phyloP scores from a whole-genome alignment of 2,113 vertebrate genomes.

The Phaetusa simplex region DNA sequence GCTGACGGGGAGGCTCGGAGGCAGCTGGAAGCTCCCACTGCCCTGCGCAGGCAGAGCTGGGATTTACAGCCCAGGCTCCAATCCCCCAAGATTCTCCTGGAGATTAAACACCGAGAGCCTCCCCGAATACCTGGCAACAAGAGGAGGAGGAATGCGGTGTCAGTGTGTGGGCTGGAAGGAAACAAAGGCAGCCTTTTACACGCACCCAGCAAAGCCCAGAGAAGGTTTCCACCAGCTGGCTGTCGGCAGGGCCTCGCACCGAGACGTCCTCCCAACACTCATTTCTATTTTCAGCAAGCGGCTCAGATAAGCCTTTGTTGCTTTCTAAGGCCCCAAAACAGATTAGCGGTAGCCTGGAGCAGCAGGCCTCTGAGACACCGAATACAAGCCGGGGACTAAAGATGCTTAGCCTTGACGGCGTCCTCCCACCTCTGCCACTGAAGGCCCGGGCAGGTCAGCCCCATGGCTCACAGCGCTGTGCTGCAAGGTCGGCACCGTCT shows the following conservation, averaged over 20 bases:
- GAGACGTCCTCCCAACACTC: slow-evolving; percentile 11
- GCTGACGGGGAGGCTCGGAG: rapidly evolving
- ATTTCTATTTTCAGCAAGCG: slow-evolving; percentile 50
- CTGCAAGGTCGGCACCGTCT: rapidly evolving
- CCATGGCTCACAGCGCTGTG: rapidly evolving
- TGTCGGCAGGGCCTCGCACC: slow-evolving; percentile 14
- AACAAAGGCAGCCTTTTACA: slow-evolving; percentile 57
- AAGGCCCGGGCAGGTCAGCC: background rate
- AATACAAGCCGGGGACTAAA: background rate
- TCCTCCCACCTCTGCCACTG: background rate
- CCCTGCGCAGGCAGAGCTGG: background rate
- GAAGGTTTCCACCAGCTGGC: slow-evolving; percentile 60
- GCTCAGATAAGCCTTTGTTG: slow-evolving; percentile 65
- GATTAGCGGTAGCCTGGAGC: slow-evolving; percentile 47
- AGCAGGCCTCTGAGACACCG: background rate
- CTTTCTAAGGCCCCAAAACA: slow-evolving; percentile 60
- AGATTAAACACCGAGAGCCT: slow-evolving; percentile 6
- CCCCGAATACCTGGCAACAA: slow-evolving; percentile 5
- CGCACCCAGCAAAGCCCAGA: background rate
- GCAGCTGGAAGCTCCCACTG: background rate
- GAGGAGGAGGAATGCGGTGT: slow-evolving; percentile 23
- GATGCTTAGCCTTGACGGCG: background rate
- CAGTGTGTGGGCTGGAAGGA: slow-evolving; percentile 33
- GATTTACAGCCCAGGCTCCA: background rate
- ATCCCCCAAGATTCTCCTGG: background rate